A percentile compares a stretch with the other conserved stretches of the same genome.
These are phyloP conservation scores for Limnephilus lunatus DNA, from an alignment of 2,888 invertebrate genomes.

Conservation along the genomic window DNA sequence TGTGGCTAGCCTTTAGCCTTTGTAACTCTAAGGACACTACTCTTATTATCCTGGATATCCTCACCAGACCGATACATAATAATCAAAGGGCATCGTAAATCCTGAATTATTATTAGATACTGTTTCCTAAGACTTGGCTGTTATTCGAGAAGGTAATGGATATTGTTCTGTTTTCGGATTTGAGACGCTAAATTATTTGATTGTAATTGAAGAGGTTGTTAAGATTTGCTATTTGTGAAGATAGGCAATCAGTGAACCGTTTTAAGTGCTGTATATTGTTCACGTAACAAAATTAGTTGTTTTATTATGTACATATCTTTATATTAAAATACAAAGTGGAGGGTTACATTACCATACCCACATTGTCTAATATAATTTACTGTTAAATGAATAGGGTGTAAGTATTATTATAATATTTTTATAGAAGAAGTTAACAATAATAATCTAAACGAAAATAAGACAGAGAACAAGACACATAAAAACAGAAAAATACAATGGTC, in stretches of 20 bases:
- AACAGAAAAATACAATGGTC: too few relatives aligned
- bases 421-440: too few relatives aligned
- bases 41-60: constrained; percentile 4
- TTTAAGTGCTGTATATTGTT: background rate
- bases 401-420: too few relatives aligned
- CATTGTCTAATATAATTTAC: too few relatives aligned
- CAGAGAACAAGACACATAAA: too few relatives aligned
- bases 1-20: background rate
- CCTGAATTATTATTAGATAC: constrained; percentile 13
- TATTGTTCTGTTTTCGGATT: constrained; percentile 39
- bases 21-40: constrained; percentile 11
- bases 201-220: constrained; percentile 18
- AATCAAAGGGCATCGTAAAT: constrained; percentile 49
- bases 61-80: constrained; percentile 28
- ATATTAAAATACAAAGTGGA: background rate
- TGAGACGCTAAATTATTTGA: constrained; percentile 18
- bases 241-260: background rate
- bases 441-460: too few relatives aligned
- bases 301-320: background rate
- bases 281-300: background rate
- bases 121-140: constrained; percentile 12
- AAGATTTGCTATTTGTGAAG: background rate
- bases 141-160: constrained; percentile 36
- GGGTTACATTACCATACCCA: too few relatives aligned
- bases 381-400: too few relatives aligned